A percentile compares a stretch with the other conserved stretches of the same genome.
These are phyloP conservation scores for Pomphorhynchus laevis DNA, from an alignment of 1,140 invertebrate genomes.

Conservation along the genomic window DNA sequence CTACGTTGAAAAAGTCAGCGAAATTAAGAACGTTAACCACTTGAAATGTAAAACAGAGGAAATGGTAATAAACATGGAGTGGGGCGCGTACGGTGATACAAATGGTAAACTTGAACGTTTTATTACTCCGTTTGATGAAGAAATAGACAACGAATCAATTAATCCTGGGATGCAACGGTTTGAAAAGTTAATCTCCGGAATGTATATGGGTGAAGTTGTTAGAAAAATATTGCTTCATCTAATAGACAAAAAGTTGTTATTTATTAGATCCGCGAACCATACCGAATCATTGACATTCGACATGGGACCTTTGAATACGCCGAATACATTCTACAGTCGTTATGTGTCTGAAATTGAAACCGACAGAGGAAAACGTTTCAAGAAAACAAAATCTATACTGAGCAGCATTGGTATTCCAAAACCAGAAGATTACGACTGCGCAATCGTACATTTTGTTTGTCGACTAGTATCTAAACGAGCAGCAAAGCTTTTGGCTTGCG, in stretches of 20 bases:
- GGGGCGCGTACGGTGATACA: constrained; percentile 78
- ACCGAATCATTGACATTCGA: constrained; percentile 17
- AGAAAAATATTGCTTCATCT: constrained; percentile 21
- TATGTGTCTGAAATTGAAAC: constrained; percentile 79
- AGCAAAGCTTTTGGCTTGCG: constrained; percentile 62
- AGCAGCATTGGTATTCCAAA: constrained; percentile 41
- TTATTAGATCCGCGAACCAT: constrained; percentile 12
- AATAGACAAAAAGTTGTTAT: constrained; percentile 18
- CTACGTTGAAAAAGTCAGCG: constrained; percentile 21
- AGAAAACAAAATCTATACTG: constrained; percentile 42
- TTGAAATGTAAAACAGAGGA: constrained; percentile 18
- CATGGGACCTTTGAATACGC: constrained; percentile 26
- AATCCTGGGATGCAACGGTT: constrained; percentile 19
- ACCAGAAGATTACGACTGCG: constrained; percentile 46
- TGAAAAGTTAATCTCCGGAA: constrained; percentile 25
- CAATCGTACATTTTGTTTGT: constrained; percentile 52
- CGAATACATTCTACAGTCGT: constrained; percentile 45
- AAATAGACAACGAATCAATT: constrained; percentile 45
- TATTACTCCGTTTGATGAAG: constrained; percentile 45
- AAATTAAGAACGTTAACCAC: too few relatives aligned
- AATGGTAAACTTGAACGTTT: constrained; percentile 47
- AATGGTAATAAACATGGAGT: constrained; percentile 71
- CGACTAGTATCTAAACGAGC: constrained; percentile 54
- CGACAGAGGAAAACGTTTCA: constrained; percentile 27
- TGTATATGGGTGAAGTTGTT: constrained; percentile 25